phyloP scores from a whole-genome alignment of 1,140 invertebrate genomes.

The Paramacrobiotus metropolitanus region DNA sequence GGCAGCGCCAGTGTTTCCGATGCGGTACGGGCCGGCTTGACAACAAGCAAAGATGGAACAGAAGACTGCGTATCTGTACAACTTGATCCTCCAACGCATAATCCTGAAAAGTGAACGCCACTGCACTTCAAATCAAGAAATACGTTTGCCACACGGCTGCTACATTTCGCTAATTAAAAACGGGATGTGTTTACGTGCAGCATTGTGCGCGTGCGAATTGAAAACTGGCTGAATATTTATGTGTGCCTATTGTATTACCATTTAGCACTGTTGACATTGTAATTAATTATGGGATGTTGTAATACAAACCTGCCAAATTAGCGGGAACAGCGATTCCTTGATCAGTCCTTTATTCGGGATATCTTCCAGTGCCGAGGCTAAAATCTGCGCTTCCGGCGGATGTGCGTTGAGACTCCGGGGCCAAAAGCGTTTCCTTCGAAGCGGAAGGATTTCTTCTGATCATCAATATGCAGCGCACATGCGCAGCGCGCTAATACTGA shows the following conservation, averaged over 20 bases:
- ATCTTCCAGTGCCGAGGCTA: conserved; percentile 10
- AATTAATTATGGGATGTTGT: too few species aligned
- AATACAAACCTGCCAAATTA: conserved; percentile 14
- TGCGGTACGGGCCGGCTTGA: neutral
- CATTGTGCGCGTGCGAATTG: too few species aligned
- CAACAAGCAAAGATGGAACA: conserved; percentile 6
- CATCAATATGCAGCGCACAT: conserved; percentile 11
- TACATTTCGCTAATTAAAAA: too few species aligned
- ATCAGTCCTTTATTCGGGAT: conserved; percentile 12
- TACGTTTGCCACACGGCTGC: too few species aligned
- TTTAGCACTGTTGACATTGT: too few species aligned
- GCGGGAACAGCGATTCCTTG: conserved; percentile 13
- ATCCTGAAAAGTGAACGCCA: conserved; percentile 8
- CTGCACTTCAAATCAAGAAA: neutral
- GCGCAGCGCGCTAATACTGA: conserved; percentile 9
- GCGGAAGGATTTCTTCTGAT: conserved; percentile 10
- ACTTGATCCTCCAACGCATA: conserved; percentile 11
- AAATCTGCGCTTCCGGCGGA: conserved; percentile 11
- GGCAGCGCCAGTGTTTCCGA: conserved; percentile 12
- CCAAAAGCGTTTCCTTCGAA: conserved; percentile 14
- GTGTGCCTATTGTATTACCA: too few species aligned
- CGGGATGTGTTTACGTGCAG: too few species aligned
- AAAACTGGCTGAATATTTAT: too few species aligned
- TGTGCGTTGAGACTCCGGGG: conserved; percentile 11
- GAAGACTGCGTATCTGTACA: conserved; percentile 5